Conservation (phyloP, 2,888 invertebrate species). For the Eupithecia pulchellata region DNA sequence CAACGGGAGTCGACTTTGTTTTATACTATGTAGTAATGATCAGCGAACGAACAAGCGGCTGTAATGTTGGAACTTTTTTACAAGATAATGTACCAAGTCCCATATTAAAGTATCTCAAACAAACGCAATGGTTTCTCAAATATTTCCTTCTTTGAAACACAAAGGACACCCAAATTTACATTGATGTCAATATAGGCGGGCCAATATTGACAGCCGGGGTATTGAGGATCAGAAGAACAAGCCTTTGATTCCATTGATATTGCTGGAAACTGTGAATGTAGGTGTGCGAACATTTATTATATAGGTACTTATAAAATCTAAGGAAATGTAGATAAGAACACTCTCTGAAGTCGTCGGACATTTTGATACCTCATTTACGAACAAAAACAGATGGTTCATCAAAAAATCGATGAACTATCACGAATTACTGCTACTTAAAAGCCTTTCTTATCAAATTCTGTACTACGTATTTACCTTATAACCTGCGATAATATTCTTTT, state of each 20-base stretch:
- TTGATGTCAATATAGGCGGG: conserved; percentile 11
- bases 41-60: not conserved
- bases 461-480: no score
- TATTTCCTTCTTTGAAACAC: not conserved
- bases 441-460: no score
- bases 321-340: no score
- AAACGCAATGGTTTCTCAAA: conserved; percentile 1
- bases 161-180: conserved; percentile 3
- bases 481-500: no score
- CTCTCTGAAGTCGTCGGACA: no score
- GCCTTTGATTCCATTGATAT: not conserved
- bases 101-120: not conserved
- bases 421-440: no score
- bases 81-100: not conserved
- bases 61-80: not conserved
- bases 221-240: not conserved
- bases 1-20: no score
- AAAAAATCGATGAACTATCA: no score
- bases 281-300: not conserved
- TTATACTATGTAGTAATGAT: no score
- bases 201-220: conserved; percentile 5
- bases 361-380: no score
- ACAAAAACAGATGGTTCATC: no score
- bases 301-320: not conserved
- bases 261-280: not conserved